Base-by-base conservation (phyloP, 2,797 vertebrate species). In the Lutjanus argentimaculatus region DNA sequence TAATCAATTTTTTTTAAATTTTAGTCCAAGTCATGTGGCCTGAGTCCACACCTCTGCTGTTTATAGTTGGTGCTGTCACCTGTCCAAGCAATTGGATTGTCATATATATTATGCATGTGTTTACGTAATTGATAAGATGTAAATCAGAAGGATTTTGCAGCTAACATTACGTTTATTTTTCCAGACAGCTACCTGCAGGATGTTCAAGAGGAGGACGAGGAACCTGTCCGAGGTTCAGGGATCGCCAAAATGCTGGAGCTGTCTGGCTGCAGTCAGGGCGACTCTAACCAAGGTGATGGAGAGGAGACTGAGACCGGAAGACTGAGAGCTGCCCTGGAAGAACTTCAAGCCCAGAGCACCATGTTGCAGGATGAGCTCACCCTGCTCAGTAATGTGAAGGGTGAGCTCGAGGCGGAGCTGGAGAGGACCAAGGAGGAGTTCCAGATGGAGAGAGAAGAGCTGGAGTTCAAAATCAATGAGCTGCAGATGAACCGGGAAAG, bases 381-480 rank as follows among this genome's bases (percentile, higher is more conserved):
- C 13, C 96, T 99, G 19, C 96, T 98, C 86, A 95, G 88, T 67
- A 99, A 99, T 80, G 94, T 99, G 80, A 99, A 99, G 72, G 85
- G 89, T n/a, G 96, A 97, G 87, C 95, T 99, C 6, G 97, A 99
- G 86, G 93, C 95, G 43, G 97, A 99, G 75, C 93, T 98, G 67
- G 95, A 97, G 6, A 95, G 91, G 55, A 51, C 92, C 73, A 97
- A 95, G 82, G 96, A 97, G 80, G 98, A 99, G 63, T 97, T 97
- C 83, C 96, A 97, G 73, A 92, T 96, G 67, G 99, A 99, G 82
- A 95, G 93, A 72, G 99, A 99, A 85, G 99, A 99, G 75, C 91
- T 99, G 69, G 98, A 99, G 77, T 99, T 99, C 85, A 99, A 98
- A 93, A 96, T 99, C 77, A 97, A 99, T 83, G 99, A 99, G 90